Conservation (phyloP, 2,113 vertebrate genomes). For the Apteryx owenii region DNA sequence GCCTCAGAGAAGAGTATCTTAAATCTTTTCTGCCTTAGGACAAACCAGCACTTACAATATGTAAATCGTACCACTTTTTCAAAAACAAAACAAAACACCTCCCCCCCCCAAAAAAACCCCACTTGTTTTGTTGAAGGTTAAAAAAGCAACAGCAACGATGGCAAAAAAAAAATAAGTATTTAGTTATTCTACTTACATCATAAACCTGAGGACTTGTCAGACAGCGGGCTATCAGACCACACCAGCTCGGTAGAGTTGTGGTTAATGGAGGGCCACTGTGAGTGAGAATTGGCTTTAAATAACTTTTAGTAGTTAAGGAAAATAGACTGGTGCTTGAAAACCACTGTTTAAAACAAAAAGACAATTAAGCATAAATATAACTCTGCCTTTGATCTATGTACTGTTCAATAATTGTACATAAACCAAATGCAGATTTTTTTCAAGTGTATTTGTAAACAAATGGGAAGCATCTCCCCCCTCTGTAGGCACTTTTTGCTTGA, state of each 20-base stretch:
- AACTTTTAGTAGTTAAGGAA: constrained; percentile 88
- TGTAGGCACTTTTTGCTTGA: neutral
- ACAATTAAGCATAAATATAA: neutral
- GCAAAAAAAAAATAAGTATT: neutral
- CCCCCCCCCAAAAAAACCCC: neutral
- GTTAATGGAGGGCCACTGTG: constrained; percentile 95
- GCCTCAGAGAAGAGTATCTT: neutral
- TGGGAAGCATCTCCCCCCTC: neutral
- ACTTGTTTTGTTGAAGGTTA: neutral
- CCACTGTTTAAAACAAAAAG: neutral
- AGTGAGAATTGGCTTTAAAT: constrained; percentile 96
- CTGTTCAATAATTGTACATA: neutral
- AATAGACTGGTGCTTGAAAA: neutral
- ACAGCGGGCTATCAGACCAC: constrained; percentile 91
- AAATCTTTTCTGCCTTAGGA: neutral
- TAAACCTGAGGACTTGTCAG: constrained; percentile 94
- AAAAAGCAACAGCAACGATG: neutral
- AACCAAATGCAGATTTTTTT: neutral
- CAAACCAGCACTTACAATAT: neutral
- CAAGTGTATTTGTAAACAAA: neutral
- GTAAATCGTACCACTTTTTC: neutral
- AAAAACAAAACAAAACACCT: neutral
- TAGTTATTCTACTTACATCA: constrained; percentile 82
- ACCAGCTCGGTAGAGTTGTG: constrained; percentile 92
- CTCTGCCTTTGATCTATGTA: neutral